Evolutionary conservation across 2,113 vertebrate species (phyloP).

Genomic region (Nansenia antarctica): DNA sequence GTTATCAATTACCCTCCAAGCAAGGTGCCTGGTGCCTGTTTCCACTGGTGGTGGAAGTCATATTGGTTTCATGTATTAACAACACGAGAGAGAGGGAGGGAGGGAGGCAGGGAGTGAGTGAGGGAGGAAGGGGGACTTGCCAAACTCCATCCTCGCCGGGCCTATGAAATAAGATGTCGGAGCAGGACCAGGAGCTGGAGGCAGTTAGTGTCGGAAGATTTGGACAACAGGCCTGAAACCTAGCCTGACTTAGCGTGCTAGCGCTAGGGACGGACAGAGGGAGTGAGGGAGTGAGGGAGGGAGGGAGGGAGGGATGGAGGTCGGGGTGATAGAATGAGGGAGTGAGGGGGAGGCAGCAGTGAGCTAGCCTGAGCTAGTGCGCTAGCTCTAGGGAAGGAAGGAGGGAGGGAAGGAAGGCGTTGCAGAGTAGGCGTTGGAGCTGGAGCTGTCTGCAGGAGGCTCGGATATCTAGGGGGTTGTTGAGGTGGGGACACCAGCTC

Average conservation of each 20-base stretch:
- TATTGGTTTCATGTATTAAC: slow-evolving; percentile 63
- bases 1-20: slow-evolving; percentile 62
- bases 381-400: slow-evolving; percentile 3
- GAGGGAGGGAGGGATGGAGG: background rate
- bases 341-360: background rate
- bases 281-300: background rate
- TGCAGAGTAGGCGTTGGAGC: background rate
- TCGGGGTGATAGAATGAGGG: too few relatives aligned
- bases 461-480: slow-evolving; percentile 85
- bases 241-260: slow-evolving; percentile 8
- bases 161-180: slow-evolving; percentile 53
- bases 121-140: slow-evolving; percentile 34
- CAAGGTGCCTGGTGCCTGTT: slow-evolving; percentile 61
- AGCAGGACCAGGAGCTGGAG: slow-evolving; percentile 30
- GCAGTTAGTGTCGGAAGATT: slow-evolving; percentile 10
- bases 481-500: slow-evolving; percentile 78
- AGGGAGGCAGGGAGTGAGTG: too few relatives aligned
- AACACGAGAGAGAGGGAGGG: too few relatives aligned
- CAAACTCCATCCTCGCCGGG: slow-evolving; percentile 42
- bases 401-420: background rate
- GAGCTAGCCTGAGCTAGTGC: background rate
- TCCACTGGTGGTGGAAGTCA: slow-evolving; percentile 56
- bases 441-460: slow-evolving; percentile 72
- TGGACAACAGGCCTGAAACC: slow-evolving; percentile 11
- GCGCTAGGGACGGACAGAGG: background rate